Evolutionary conservation across 2,888 invertebrate species (phyloP).

Genomic region (Conistra vaccinii): DNA sequence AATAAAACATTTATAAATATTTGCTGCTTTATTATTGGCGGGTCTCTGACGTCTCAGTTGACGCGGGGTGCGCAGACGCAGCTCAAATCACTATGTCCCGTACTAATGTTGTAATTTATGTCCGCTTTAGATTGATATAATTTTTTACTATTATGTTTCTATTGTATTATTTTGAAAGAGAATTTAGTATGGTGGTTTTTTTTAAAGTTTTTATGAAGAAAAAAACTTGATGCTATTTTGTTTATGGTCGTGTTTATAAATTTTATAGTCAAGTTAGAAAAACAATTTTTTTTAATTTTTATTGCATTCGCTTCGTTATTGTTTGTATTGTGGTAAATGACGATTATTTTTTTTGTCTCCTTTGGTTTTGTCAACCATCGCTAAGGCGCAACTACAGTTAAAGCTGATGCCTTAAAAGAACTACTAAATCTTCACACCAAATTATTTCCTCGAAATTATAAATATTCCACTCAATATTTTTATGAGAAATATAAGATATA

Average conservation of each 20-base stretch:
- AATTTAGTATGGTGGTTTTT: slow-evolving; percentile 18
- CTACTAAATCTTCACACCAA: neutral
- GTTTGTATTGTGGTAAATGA: neutral
- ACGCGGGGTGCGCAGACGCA: slow-evolving; percentile 68
- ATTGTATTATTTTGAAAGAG: slow-evolving; percentile 44
- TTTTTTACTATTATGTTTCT: slow-evolving; percentile 63
- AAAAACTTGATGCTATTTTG: slow-evolving; percentile 1
- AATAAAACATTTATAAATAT: slow-evolving; percentile 90
- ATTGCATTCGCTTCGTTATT: too few species aligned
- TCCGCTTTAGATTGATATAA: slow-evolving; percentile 63
- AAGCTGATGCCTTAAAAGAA: neutral
- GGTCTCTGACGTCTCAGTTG: slow-evolving; percentile 68
- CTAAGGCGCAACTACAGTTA: neutral
- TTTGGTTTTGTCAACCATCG: neutral
- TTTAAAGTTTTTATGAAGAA: neutral
- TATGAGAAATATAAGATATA: slow-evolving; percentile 18
- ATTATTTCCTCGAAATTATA: slow-evolving; percentile 10
- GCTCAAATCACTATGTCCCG: slow-evolving; percentile 52
- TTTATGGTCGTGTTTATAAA: slow-evolving; percentile 3
- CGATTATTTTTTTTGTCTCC: neutral
- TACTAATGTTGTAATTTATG: slow-evolving; percentile 67
- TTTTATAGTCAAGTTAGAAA: neutral
- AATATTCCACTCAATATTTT: slow-evolving; percentile 21
- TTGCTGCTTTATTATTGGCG: slow-evolving; percentile 83
- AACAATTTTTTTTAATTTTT: neutral